phyloP scores from a whole-genome alignment of 1,140 invertebrate genomes.

The Coptotermes formosanus region DNA sequence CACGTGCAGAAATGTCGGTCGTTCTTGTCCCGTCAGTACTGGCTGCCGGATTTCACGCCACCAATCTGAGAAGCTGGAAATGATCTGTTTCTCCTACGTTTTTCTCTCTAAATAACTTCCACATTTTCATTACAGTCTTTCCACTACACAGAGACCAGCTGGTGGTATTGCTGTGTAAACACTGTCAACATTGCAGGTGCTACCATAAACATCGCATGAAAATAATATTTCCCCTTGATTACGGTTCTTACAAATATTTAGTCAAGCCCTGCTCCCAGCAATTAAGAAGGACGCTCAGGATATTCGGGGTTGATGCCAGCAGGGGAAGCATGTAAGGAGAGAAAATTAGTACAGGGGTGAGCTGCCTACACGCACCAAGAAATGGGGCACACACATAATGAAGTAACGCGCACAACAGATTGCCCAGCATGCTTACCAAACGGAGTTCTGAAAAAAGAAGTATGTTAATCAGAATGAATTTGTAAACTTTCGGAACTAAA shows the following conservation, averaged over 20 bases:
- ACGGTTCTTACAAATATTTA: not conserved
- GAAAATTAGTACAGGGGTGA: not conserved
- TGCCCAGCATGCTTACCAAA: not conserved
- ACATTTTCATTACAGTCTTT: no score
- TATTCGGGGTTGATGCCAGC: not conserved
- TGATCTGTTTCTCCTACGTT: not conserved
- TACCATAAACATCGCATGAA: not conserved
- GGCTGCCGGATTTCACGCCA: no score
- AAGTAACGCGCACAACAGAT: not conserved
- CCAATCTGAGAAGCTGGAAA: not conserved
- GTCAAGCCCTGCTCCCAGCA: not conserved
- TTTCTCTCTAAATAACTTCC: not conserved
- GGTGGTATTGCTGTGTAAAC: not conserved
- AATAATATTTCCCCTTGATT: constrained; percentile 6
- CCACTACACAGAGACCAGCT: no score
- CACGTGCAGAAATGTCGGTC: no score
- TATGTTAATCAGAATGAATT: not conserved
- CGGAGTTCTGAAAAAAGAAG: not conserved
- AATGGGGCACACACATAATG: not conserved
- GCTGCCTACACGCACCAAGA: not conserved
- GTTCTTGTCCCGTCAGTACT: no score
- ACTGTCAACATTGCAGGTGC: not conserved
- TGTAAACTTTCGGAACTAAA: not conserved
- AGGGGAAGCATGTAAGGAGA: not conserved
- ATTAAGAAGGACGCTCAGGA: not conserved